Percentiles rank a stretch among this genome's conserved stretches.
Conservation (phyloP, 2,113 vertebrate genomes). For the Diadophis punctatus region DNA sequence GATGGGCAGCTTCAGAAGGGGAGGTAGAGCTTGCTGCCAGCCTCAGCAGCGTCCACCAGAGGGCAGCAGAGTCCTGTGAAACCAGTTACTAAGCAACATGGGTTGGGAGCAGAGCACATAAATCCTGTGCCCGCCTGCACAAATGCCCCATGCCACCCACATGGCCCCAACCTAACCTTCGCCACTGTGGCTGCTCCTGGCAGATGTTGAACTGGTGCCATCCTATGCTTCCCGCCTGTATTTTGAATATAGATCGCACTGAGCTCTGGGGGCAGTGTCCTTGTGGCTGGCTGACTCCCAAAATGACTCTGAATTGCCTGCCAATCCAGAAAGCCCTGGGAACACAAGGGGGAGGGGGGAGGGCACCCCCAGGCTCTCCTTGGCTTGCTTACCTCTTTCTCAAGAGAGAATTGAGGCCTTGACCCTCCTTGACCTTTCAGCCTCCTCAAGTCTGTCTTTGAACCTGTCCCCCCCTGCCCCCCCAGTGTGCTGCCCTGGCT, state of each 20-base stretch:
- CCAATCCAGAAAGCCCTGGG: not conserved
- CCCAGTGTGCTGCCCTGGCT: not conserved
- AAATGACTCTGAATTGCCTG: not conserved
- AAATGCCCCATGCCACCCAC: not conserved
- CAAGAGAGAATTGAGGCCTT: not conserved
- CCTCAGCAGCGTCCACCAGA: not conserved
- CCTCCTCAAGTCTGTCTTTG: not conserved
- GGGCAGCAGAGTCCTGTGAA: not conserved
- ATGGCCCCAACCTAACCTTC: not conserved
- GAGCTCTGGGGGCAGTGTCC: not conserved
- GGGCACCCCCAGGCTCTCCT: not conserved
- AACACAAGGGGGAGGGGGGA: not conserved
- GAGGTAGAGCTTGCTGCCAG: not conserved
- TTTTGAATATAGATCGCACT: not conserved
- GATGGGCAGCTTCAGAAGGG: not conserved
- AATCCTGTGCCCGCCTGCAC: too few relatives aligned
- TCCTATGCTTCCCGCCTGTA: too few relatives aligned
- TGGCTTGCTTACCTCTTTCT: not conserved
- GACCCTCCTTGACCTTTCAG: not conserved
- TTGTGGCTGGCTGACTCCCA: not conserved
- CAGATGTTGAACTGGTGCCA: not conserved
- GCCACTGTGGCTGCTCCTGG: not conserved
- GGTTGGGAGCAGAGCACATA: fast-evolving
- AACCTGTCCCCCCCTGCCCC: not conserved
- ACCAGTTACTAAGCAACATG: not conserved